Base-by-base conservation (phyloP, 2,797 vertebrate genomes). In the Bradypodion ventrale region DNA sequence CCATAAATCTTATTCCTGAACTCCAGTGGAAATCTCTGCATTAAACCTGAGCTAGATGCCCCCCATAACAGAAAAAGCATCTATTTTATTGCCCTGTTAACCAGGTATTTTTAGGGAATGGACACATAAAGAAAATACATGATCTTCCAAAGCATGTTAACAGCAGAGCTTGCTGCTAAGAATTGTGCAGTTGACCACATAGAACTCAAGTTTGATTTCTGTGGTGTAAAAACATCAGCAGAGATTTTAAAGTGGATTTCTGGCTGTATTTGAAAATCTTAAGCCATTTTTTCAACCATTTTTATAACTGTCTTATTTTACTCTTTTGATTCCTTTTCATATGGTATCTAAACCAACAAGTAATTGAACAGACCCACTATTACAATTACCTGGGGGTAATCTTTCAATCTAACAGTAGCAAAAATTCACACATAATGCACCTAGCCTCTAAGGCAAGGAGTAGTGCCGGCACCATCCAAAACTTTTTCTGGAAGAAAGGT, bases 271-370 rank as follows among this genome's bases (percentile, higher is more conserved):
- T 59, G 80, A 32, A n/a, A 29, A 63, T 56, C 86, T 73, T 88
- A 52, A 79, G 46, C 91, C 80, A 91, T 88, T 81, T 90, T 90
- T 46, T 87, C 44, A 81, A 4, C 87, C 88, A 81, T 35, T 74
- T 70, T 90, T 85, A 7, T 52, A 59, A 19, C 86, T 88, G 69
- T 68, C 88, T 25, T 90, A 63, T 86, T 89, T 92, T 82, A 73
- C 16, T 63, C 77, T 88, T 89, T 87, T 66, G 72, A 0, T 0
- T 52, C 78, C 86, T 87, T 49, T 29, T 60, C 44, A 83, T 2
- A 80, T n/a, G n/a, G n/a, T n/a, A n/a, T n/a, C n/a, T n/a, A n/a
- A n/a, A n/a, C n/a, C n/a, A n/a, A n/a, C n/a, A n/a, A n/a, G n/a
- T n/a, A n/a, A n/a, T n/a, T n/a, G n/a, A n/a, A n/a, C n/a, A n/a